phyloP scores from a whole-genome alignment of 2,113 vertebrate genomes.

The Crotophaga sulcirostris region DNA sequence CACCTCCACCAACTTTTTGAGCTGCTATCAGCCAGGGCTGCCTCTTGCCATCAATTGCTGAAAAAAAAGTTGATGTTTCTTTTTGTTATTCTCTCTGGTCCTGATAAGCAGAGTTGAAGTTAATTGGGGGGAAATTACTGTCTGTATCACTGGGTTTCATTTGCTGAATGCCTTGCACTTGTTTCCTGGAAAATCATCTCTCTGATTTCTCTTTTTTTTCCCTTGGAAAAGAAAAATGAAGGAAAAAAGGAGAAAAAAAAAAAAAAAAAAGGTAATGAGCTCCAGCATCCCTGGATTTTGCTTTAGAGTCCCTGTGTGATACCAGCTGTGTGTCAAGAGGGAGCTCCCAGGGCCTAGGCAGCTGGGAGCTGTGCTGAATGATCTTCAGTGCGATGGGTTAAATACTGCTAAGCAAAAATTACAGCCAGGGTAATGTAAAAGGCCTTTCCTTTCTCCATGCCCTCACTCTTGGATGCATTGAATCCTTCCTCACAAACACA shows the following conservation, averaged over 20 bases:
- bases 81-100: background rate
- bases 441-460: background rate
- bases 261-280: background rate
- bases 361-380: accelerated
- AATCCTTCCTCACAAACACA: background rate
- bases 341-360: background rate
- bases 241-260: no score
- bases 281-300: background rate
- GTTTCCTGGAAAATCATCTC: background rate
- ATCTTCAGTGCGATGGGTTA: accelerated
- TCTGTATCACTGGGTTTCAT: accelerated
- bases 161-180: no score
- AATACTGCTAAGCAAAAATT: background rate
- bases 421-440: background rate
- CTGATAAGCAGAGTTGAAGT: background rate
- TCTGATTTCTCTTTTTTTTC: background rate
- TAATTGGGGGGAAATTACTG: background rate
- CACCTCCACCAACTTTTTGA: background rate
- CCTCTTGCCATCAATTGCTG: background rate
- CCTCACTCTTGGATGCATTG: background rate
- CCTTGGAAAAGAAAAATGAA: background rate
- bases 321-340: accelerated
- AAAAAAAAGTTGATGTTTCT: background rate
- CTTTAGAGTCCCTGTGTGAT: accelerated
- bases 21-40: no score